These are phyloP conservation scores for Habropoda laboriosa DNA, from an alignment of 1,140 invertebrate species.

Conservation along the genomic window DNA sequence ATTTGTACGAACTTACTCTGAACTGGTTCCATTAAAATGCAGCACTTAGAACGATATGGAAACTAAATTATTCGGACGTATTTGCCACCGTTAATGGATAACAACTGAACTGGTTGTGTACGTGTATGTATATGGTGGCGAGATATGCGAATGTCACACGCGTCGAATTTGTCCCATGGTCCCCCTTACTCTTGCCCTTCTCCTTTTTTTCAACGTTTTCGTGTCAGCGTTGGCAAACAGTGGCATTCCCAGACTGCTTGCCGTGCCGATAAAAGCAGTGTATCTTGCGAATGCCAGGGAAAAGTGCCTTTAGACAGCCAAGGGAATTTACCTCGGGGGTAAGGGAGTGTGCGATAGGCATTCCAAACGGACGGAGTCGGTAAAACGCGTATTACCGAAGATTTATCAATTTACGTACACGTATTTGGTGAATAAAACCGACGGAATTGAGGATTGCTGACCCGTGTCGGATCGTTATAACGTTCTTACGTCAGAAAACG, in stretches of 20 bases:
- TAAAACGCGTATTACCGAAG: conserved; percentile 41
- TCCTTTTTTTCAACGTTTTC: conserved; percentile 42
- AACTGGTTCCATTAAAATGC: background rate
- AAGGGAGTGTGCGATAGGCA: conserved; percentile 44
- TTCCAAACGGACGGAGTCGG: conserved; percentile 51
- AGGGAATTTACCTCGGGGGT: conserved; percentile 41
- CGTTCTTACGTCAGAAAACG: background rate
- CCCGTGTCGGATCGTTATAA: background rate
- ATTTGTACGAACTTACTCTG: background rate
- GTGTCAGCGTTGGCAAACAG: conserved; percentile 52
- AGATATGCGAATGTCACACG: background rate
- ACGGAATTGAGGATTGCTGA: background rate
- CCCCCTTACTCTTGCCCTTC: background rate
- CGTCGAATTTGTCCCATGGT: background rate
- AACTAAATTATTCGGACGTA: background rate
- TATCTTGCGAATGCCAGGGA: conserved; percentile 54
- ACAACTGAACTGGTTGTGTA: background rate
- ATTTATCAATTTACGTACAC: conserved; percentile 18
- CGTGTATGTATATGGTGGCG: too few relatives aligned
- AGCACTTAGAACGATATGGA: background rate
- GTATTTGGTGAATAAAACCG: background rate
- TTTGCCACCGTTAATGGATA: background rate
- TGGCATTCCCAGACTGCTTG: conserved; percentile 53
- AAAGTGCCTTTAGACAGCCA: conserved; percentile 63
- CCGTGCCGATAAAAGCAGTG: conserved; percentile 60